Evolutionary conservation across 2,888 invertebrate genomes (phyloP).

Genomic region (Megalurothrips usitatus): DNA sequence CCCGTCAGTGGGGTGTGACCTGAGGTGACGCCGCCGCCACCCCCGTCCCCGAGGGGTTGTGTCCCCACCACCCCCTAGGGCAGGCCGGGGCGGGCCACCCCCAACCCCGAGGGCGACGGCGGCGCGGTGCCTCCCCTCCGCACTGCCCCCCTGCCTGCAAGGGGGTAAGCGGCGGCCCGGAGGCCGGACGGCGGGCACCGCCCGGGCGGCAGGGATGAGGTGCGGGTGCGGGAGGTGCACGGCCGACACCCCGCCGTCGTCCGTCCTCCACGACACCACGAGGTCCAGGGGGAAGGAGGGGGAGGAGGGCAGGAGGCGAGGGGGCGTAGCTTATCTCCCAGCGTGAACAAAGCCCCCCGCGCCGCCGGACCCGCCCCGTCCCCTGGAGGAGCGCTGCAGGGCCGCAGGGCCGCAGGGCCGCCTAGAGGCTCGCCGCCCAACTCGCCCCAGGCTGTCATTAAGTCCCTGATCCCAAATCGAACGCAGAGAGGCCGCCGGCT

Average conservation of each 20-base stretch:
- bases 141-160: neutral
- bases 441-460: neutral
- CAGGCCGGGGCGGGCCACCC: neutral
- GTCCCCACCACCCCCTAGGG: neutral
- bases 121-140: neutral
- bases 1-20: too few relatives aligned
- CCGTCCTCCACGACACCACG: neutral
- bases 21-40: too few relatives aligned
- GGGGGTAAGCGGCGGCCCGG: neutral
- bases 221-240: neutral
- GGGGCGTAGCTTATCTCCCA: neutral
- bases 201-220: too few relatives aligned
- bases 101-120: neutral
- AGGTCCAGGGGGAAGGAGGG: neutral
- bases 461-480: neutral
- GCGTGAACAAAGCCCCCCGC: slow-evolving; percentile 17
- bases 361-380: neutral
- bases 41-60: too few relatives aligned
- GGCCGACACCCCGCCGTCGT: neutral
- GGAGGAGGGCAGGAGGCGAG: neutral
- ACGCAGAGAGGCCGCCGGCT: neutral
- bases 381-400: neutral
- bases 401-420: neutral
- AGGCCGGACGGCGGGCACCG: neutral
- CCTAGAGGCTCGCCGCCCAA: neutral